Evolutionary conservation across 1,140 invertebrate species (phyloP).

Genomic region (Tetramorium parvispinum): DNA sequence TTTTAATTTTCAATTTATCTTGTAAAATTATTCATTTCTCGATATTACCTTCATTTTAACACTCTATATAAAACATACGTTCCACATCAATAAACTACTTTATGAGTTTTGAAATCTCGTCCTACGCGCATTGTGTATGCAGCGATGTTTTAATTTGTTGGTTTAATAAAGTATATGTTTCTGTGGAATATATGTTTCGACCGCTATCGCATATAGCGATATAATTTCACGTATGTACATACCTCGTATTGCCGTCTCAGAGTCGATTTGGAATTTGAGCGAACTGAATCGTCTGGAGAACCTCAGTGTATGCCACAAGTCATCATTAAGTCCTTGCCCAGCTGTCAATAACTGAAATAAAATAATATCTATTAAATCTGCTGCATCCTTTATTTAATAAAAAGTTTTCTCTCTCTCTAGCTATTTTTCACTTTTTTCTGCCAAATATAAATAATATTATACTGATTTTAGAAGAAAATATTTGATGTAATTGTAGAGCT

Average conservation of each 20-base stretch:
- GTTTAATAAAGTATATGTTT: neutral
- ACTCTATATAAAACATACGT: neutral
- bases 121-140: neutral
- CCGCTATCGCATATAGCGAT: neutral
- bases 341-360: conserved; percentile 90
- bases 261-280: conserved; percentile 94
- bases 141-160: conserved; percentile 18
- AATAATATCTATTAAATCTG: neutral
- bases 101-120: conserved; percentile 3
- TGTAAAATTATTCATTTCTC: neutral
- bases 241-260: conserved; percentile 93
- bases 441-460: neutral
- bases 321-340: conserved; percentile 95
- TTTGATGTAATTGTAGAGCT: neutral
- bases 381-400: neutral
- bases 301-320: conserved; percentile 96
- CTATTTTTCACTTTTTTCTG: neutral
- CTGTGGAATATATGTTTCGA: neutral
- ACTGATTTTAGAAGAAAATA: neutral
- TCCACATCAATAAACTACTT: neutral
- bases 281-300: conserved; percentile 94
- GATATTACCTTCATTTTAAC: conserved; percentile 4
- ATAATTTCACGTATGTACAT: conserved; percentile 80
- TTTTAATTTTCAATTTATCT: conserved; percentile 15
- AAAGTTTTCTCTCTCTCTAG: neutral